A percentile compares a stretch with the other conserved stretches of the same genome.
phyloP scores from a whole-genome alignment of 2,113 vertebrate species.

The Suncus etruscus region DNA sequence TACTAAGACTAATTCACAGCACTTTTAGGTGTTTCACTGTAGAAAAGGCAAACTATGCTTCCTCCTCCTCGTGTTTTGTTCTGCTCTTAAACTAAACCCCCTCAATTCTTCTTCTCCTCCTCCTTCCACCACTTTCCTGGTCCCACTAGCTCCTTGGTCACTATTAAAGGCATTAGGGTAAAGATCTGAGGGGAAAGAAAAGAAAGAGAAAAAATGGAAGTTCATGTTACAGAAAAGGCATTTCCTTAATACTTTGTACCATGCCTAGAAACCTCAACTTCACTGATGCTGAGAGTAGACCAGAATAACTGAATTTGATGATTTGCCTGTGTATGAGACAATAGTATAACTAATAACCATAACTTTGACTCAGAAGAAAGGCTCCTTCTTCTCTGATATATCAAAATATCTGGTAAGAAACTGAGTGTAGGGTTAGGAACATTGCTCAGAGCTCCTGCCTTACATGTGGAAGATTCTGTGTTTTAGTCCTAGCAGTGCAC shows the following conservation, averaged over 20 bases:
- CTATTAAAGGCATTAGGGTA: background rate
- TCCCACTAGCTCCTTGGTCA: background rate
- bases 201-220: background rate
- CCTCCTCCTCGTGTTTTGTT: background rate
- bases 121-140: background rate
- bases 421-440: background rate
- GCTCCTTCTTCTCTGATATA: background rate
- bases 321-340: background rate
- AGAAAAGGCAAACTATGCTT: constrained; percentile 12
- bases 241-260: background rate
- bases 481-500: too few species aligned
- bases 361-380: constrained; percentile 26
- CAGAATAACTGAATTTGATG: background rate
- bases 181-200: background rate
- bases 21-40: background rate
- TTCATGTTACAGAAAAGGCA: background rate
- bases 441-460: too few species aligned
- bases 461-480: too few species aligned
- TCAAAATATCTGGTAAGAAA: background rate
- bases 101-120: background rate
- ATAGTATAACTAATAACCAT: background rate
- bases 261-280: background rate
- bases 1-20: background rate
- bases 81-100: constrained; percentile 18
- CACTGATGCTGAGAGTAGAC: background rate